Evolutionary conservation across 2,113 vertebrate genomes (phyloP).

Genomic region (Pseudois nayaur): DNA sequence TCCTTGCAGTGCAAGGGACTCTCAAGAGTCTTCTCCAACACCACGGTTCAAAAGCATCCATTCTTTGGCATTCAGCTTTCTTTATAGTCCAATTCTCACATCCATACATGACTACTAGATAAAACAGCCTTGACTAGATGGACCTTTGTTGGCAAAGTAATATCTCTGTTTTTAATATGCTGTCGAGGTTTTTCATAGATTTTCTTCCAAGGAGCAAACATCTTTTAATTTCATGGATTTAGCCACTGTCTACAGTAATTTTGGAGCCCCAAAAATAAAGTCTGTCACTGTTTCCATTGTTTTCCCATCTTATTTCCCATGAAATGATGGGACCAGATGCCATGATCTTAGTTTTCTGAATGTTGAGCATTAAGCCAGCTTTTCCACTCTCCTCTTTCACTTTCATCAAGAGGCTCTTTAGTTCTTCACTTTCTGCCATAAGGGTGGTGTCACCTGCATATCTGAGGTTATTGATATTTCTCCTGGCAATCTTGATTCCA

Average conservation of each 20-base stretch:
- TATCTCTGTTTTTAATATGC: not conserved
- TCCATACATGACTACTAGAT: not conserved
- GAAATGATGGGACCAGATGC: not conserved
- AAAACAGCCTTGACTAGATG: not conserved
- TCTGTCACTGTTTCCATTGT: not conserved
- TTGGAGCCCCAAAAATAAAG: not conserved
- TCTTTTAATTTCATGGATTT: not conserved
- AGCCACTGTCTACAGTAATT: not conserved
- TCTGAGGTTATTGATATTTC: not conserved
- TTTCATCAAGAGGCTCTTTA: not conserved
- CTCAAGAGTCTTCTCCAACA: not conserved
- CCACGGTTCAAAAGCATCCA: not conserved
- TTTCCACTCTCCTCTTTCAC: not conserved
- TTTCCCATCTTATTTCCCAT: not conserved
- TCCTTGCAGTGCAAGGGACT: not conserved
- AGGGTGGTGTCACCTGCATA: not conserved
- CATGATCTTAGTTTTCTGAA: not conserved
- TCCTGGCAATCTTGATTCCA: not conserved
- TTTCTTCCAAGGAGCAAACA: not conserved
- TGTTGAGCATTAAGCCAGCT: not conserved
- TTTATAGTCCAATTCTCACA: not conserved
- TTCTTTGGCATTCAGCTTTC: not conserved
- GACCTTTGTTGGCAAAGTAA: not conserved
- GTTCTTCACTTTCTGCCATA: not conserved
- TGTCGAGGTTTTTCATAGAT: not conserved